Conservation (phyloP, 2,113 vertebrate genomes). For the Cololabis saira region DNA sequence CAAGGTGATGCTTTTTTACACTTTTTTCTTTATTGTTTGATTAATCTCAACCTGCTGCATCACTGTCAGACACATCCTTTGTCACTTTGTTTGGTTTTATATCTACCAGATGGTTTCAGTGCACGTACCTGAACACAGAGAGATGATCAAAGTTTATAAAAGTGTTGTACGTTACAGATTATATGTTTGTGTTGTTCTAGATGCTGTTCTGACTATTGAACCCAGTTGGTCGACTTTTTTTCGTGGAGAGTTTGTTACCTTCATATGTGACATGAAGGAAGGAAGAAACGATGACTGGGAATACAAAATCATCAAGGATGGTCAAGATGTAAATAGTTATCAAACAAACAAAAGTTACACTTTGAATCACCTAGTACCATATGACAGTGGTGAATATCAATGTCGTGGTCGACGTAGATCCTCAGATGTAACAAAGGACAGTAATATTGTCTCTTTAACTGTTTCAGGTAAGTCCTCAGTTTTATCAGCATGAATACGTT, state of each 20-base stretch:
- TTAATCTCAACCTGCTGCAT: too few relatives aligned
- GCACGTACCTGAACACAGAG: too few relatives aligned
- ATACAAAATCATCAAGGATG: background rate
- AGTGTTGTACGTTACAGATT: background rate
- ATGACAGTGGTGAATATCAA: background rate
- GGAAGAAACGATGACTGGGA: conserved; percentile 1
- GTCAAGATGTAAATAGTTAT: rapidly evolving
- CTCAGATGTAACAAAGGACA: background rate
- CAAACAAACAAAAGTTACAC: rapidly evolving
- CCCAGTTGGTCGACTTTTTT: conserved; percentile 2
- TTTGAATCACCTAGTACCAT: rapidly evolving
- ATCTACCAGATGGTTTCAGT: too few relatives aligned
- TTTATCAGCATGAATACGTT: background rate
- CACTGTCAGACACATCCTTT: too few relatives aligned
- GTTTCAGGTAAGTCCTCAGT: background rate
- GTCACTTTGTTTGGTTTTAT: too few relatives aligned
- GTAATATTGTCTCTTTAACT: conserved; percentile 4
- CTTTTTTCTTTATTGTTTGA: too few relatives aligned
- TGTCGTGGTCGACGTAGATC: background rate
- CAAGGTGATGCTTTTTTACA: too few relatives aligned
- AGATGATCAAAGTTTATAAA: too few relatives aligned
- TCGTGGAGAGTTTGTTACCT: conserved; percentile 2
- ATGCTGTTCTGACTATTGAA: background rate
- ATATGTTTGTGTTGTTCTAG: conserved; percentile 5
- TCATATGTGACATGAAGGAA: conserved; percentile 29